Conservation (phyloP, 2,113 vertebrate genomes). For the Nothoprocta perdicaria region DNA sequence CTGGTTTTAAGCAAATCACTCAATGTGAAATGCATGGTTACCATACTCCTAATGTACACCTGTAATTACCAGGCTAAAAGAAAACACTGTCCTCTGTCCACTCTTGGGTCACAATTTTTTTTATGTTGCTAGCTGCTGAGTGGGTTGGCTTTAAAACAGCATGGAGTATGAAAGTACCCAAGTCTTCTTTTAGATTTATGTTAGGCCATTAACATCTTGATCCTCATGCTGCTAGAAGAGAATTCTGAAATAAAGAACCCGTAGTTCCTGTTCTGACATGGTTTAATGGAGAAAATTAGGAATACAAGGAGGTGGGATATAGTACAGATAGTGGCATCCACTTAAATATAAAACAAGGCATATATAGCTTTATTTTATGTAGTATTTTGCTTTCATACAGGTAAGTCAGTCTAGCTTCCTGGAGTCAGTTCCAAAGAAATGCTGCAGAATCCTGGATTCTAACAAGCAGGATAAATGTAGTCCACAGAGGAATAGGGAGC, state of each 20-base stretch:
- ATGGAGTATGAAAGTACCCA: background rate
- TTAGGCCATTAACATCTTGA: background rate
- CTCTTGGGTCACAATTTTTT: background rate
- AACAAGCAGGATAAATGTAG: background rate
- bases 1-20: background rate
- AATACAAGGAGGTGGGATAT: background rate
- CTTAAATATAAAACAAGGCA: background rate
- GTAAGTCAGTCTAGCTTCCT: background rate
- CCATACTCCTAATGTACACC: background rate
- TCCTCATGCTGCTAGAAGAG: background rate
- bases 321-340: background rate
- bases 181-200: background rate
- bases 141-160: background rate
- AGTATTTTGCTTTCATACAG: background rate
- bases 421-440: background rate
- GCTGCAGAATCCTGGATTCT: background rate
- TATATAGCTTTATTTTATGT: background rate
- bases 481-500: background rate
- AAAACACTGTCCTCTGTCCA: background rate
- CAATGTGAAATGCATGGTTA: fast-evolving
- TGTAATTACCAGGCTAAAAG: background rate
- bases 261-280: background rate
- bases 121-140: background rate
- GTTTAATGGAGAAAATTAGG: background rate
- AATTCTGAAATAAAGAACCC: background rate